Evolutionary conservation across 1,140 invertebrate species (phyloP), one percentile per base, ranked within the genome.

Genomic region (Centruroides vittatus): DNA sequence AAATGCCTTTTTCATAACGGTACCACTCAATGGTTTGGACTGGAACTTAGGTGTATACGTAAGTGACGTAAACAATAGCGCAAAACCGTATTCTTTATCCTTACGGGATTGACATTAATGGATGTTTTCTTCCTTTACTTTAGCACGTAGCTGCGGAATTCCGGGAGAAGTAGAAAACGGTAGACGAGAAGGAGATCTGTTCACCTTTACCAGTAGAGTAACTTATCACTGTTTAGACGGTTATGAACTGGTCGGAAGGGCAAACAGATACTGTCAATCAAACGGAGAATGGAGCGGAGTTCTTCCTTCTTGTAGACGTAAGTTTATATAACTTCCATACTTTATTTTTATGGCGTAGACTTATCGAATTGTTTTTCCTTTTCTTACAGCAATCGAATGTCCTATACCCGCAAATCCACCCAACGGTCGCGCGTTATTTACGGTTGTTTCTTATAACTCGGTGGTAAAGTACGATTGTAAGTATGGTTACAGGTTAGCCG

Each of bases 41-140:
- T 93, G 2, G 90, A 96, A 68, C 87, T 98, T 59, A 84, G 85
- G 52, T 98, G 95, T 70, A 88, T 93, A 81, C 89, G 93, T 86
- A 76, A 87, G 81, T 83, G n/a, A 23, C 47, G 6, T 12, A 13
- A 46, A 23, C 23, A 23, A 0, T 41, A 46, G 36, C n/a, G n/a
- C 10, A 5, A 41, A 41, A 41, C 8, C 8, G 41, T 41, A 5
- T 41, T 41, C 41, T 41, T 41, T 41, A 8, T 6, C 8, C 5
- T 41, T 41, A 3, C 8, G 8, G 23, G 41, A 41, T 41, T 41
- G 41, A 41, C 8, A 41, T 41, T 6, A 41, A 41, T 41, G 41
- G 8, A 41, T 41, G 41, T 8, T 41, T 47, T 41, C 8, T 41
- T 50, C 35, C 36, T 48, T 6, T 60, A 54, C 23, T 35, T 54